phyloP scores from a whole-genome alignment of 2,888 invertebrate species.

The Temnothorax unifasciatus region DNA sequence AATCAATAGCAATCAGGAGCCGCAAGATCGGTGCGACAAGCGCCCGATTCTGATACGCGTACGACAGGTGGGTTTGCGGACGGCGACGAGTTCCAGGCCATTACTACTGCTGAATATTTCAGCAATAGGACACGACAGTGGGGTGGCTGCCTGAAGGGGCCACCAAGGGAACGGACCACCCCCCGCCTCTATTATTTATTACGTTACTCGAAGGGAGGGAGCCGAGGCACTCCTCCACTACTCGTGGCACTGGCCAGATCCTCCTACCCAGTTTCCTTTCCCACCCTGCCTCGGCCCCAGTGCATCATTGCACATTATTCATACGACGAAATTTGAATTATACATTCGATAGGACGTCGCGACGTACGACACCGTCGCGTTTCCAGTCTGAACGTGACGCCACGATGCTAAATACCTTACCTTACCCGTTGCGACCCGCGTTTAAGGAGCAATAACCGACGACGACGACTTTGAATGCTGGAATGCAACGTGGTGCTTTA shows the following conservation, averaged over 20 bases:
- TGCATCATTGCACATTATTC: slow-evolving; percentile 83
- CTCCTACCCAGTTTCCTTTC: slow-evolving; percentile 50
- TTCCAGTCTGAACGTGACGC: slow-evolving; percentile 61
- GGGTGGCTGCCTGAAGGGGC: slow-evolving; percentile 59
- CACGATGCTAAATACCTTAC: slow-evolving; percentile 65
- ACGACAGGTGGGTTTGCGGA: slow-evolving; percentile 75
- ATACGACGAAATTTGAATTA: slow-evolving; percentile 83
- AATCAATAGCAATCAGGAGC: slow-evolving; percentile 51
- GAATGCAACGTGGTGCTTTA: slow-evolving; percentile 10
- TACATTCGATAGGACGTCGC: slow-evolving; percentile 81
- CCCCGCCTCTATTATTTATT: slow-evolving; percentile 82
- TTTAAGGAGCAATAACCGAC: slow-evolving; percentile 53
- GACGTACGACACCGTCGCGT: slow-evolving; percentile 73
- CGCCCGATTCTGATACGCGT: slow-evolving; percentile 61
- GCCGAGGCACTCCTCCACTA: slow-evolving; percentile 62
- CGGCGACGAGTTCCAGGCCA: slow-evolving; percentile 76
- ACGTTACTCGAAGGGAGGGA: slow-evolving; percentile 72
- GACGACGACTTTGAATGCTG: slow-evolving; percentile 31
- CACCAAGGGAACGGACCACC: slow-evolving; percentile 76
- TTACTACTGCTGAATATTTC: slow-evolving; percentile 80
- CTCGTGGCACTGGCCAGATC: slow-evolving; percentile 47
- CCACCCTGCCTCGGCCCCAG: slow-evolving; percentile 50
- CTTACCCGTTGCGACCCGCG: slow-evolving; percentile 21
- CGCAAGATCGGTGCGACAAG: slow-evolving; percentile 61
- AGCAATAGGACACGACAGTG: slow-evolving; percentile 60